Evolutionary conservation across 2,888 invertebrate genomes (phyloP), one percentile per base, ranked within the genome.

Genomic region (Dicycla oo): DNA sequence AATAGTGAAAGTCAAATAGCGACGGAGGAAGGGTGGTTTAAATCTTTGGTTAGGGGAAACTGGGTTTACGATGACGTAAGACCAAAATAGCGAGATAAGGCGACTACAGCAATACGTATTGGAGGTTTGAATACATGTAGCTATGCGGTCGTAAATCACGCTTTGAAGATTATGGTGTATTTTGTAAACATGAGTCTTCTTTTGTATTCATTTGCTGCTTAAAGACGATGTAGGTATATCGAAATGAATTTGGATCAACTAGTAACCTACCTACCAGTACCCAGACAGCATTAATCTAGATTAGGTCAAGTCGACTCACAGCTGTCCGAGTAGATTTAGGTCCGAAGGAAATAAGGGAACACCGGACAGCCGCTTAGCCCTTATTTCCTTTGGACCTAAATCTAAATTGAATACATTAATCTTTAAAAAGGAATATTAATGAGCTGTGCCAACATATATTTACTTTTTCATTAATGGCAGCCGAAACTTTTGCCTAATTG

Each of bases 1-100:
- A 45, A 69, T 80, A 73, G 80, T 72, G 47, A 71, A 81, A 78
- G 58, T 81, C 73, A 78, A 81, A 81, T 70, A 73, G 58, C 53
- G 47, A 40, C 15, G 43, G 20, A 51, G 51, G 43, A 63, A 65
- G 68, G 73, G 38, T 62, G 62, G 60, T 64, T 68, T 51, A 38
- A 73, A 56, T 8, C 49, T 10, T 15, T 47, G 47, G 57, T 57
- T 40, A 49, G 8, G 10, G 34, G 15, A 40, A 58, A 56, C 62
- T 56, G 56, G 54, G 63, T 40, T 80, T 67, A 63, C 34, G 62
- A 47, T 65, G 53, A 72, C 69, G 57, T 57, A 38, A 51, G 47
- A 47, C 53, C 43, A n/a, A 56, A 45, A 63, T 57, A 53, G 43
- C 8, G 56, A 61, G 45, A 60, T 74, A 70, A 67, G 30, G 61